These are phyloP conservation scores for Digitonthophagus gazella DNA, from an alignment of 2,888 invertebrate genomes.

Conservation along the genomic window DNA sequence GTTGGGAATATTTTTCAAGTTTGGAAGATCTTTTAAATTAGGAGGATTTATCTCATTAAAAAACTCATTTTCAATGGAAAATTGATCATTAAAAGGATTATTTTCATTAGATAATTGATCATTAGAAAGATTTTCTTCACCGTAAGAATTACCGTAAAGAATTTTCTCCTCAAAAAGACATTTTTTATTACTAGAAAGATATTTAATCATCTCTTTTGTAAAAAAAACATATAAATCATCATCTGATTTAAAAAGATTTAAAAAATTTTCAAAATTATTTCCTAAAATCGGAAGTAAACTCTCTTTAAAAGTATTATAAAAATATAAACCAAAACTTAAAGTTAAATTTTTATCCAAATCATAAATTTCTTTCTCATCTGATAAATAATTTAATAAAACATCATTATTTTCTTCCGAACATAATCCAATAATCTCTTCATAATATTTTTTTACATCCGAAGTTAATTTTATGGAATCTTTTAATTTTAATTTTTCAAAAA, in stretches of 20 bases:
- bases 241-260: slow-evolving; percentile 34
- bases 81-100: no score
- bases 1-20: no score
- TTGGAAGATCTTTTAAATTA: no score
- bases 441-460: slow-evolving; percentile 30
- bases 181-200: slow-evolving; percentile 27
- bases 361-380: slow-evolving; percentile 33
- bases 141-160: no score
- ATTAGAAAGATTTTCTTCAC: no score
- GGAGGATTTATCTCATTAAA: no score
- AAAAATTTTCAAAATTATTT: slow-evolving; percentile 39
- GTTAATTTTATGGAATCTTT: slow-evolving; percentile 24
- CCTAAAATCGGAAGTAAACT: slow-evolving; percentile 35
- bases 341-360: slow-evolving; percentile 35
- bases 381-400: slow-evolving; percentile 35
- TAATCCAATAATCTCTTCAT: slow-evolving; percentile 35
- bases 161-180: slow-evolving; percentile 14
- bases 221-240: slow-evolving; percentile 15
- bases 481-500: slow-evolving; percentile 14
- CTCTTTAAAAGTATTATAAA: slow-evolving; percentile 40
- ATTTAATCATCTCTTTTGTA: slow-evolving; percentile 29
- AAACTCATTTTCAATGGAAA: no score
- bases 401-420: slow-evolving; percentile 34
- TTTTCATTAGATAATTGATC: no score
- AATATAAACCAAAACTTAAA: slow-evolving; percentile 38